Evolutionary conservation across 2,888 invertebrate species (phyloP).

Genomic region (Eumerus sabulonum): DNA sequence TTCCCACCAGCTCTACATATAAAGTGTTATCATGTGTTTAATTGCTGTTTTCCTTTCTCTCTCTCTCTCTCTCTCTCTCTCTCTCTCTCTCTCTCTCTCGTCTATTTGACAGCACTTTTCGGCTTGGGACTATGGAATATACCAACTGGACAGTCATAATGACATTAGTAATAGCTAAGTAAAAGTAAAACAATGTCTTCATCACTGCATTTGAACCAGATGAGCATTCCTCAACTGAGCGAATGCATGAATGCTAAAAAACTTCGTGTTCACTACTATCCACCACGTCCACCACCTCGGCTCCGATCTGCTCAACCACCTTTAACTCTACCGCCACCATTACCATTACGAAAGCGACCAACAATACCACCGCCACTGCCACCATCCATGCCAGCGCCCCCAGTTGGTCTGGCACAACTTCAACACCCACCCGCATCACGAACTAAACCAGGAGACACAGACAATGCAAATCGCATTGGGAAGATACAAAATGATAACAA

Average conservation of each 20-base stretch:
- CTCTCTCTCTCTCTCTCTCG: slow-evolving; percentile 22
- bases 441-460: slow-evolving; percentile 48
- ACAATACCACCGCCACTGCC: slow-evolving; percentile 7
- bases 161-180: slow-evolving; percentile 37
- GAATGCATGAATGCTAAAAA: slow-evolving; percentile 46
- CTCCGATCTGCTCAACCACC: not conserved
- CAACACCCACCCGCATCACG: slow-evolving; percentile 25
- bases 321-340: too few relatives aligned
- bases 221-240: slow-evolving; percentile 57
- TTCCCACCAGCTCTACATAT: slow-evolving; percentile 10
- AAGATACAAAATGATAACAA: slow-evolving; percentile 57
- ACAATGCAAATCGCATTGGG: slow-evolving; percentile 56
- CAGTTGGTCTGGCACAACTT: not conserved
- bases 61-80: slow-evolving; percentile 23
- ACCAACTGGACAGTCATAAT: slow-evolving; percentile 31
- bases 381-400: slow-evolving; percentile 9
- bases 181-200: slow-evolving; percentile 44
- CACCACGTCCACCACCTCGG: slow-evolving; percentile 11
- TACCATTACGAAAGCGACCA: not conserved
- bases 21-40: slow-evolving; percentile 13
- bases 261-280: slow-evolving; percentile 22
- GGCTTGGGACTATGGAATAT: not conserved
- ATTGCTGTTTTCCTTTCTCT: slow-evolving; percentile 24
- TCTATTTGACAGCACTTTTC: too few relatives aligned
- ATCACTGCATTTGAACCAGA: slow-evolving; percentile 55